Percentiles rank a stretch among this genome's conserved stretches.
Conservation (phyloP, 2,888 invertebrate genomes). For the Yponomeuta sedellus region DNA sequence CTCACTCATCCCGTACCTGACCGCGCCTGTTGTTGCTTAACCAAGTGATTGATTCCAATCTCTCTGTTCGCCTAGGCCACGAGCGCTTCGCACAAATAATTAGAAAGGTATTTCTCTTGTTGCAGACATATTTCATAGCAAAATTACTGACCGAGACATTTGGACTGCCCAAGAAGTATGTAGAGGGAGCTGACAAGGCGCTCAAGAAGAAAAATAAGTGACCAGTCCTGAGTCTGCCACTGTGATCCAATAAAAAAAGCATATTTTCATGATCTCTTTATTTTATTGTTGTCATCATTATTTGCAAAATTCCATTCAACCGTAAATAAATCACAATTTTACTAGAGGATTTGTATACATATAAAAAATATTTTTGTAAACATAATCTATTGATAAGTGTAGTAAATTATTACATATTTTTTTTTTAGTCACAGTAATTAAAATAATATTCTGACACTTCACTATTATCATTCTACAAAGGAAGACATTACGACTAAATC, state of each 20-base stretch:
- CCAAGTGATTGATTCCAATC: too few species aligned
- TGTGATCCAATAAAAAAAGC: not conserved
- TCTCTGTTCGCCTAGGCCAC: too few species aligned
- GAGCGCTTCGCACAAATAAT: too few species aligned
- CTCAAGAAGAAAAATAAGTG: constrained; percentile 80
- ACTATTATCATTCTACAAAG: constrained; percentile 18
- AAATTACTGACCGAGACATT: constrained; percentile 82
- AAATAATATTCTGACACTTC: not conserved
- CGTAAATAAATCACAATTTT: not conserved
- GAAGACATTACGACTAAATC: constrained; percentile 36
- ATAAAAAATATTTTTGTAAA: not conserved
- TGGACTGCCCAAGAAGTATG: constrained; percentile 83
- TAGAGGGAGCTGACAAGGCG: constrained; percentile 85
- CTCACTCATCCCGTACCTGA: too few species aligned
- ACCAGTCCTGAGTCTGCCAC: constrained; percentile 14
- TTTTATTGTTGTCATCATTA: not conserved
- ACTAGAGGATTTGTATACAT: not conserved
- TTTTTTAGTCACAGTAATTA: not conserved
- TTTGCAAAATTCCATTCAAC: not conserved
- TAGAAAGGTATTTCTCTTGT: constrained; percentile 31
- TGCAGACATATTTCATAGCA: constrained; percentile 67
- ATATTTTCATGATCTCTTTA: not conserved
- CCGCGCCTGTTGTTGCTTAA: too few species aligned
- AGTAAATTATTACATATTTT: not conserved
- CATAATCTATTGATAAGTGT: not conserved